Evolutionary conservation across 2,888 invertebrate species (phyloP).

Genomic region (Sarcophaga variegata): DNA sequence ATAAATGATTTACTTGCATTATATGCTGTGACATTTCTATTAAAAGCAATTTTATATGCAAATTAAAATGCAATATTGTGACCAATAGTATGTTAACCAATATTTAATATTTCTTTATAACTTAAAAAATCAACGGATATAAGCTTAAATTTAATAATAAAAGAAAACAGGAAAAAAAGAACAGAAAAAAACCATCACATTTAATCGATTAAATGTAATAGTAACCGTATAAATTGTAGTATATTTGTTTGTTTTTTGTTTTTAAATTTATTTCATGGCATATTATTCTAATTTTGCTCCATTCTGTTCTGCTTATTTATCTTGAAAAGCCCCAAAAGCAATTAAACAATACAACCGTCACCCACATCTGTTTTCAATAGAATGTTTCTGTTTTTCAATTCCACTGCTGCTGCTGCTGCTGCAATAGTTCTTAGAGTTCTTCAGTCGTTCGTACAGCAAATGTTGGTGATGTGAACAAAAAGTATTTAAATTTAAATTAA

Average conservation of each 20-base stretch:
- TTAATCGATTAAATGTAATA: slow-evolving; percentile 32
- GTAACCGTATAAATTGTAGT: slow-evolving; percentile 41
- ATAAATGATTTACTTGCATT: slow-evolving; percentile 50
- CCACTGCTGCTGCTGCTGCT: neutral
- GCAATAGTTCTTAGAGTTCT: slow-evolving; percentile 2
- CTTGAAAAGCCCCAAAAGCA: slow-evolving; percentile 49
- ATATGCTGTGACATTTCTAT: slow-evolving; percentile 48
- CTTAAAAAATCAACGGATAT: slow-evolving; percentile 56
- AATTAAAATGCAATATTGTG: slow-evolving; percentile 32
- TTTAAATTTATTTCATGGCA: neutral
- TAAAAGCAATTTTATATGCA: slow-evolving; percentile 61
- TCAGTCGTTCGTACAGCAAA: neutral
- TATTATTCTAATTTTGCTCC: neutral
- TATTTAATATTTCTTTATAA: slow-evolving; percentile 32
- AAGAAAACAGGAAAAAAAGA: neutral
- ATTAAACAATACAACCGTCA: slow-evolving; percentile 52
- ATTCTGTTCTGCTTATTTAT: neutral
- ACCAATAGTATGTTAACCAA: slow-evolving; percentile 8
- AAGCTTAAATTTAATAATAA: slow-evolving; percentile 36
- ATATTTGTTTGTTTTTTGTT: neutral
- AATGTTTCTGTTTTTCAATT: slow-evolving; percentile 3
- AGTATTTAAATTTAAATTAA: slow-evolving; percentile 58
- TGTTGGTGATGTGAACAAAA: neutral
- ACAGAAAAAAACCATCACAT: neutral
- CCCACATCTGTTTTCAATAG: slow-evolving; percentile 46